phyloP scores from a whole-genome alignment of 2,113 vertebrate genomes.

The Felis chaus region DNA sequence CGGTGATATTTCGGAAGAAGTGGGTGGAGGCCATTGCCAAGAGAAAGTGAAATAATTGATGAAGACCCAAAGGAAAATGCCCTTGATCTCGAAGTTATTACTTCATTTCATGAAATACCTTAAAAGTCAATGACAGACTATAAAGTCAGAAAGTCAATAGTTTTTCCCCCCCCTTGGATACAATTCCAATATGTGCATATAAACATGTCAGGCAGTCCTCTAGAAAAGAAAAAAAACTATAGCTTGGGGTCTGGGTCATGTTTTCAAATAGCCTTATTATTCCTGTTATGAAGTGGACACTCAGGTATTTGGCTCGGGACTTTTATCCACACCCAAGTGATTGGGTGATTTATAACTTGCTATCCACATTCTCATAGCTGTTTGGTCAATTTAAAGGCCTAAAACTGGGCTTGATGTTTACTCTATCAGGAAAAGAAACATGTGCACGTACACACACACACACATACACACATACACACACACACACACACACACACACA shows the following conservation, averaged over 20 bases:
- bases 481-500: not conserved
- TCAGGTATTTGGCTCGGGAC: constrained; percentile 65
- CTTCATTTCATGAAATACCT: constrained; percentile 85
- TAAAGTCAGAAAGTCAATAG: constrained; percentile 82
- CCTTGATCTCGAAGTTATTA: constrained; percentile 87
- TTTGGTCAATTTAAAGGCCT: constrained; percentile 49
- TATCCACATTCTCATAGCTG: constrained; percentile 49
- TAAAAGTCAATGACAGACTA: constrained; percentile 82
- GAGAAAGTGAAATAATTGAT: constrained; percentile 87
- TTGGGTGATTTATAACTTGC: constrained; percentile 70
- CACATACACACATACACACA: not conserved
- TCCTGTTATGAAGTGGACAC: constrained; percentile 63
- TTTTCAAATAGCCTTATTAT: constrained; percentile 79
- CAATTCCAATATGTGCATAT: constrained; percentile 78
- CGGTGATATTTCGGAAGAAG: constrained; percentile 80
- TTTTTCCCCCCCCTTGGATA: constrained; percentile 78
- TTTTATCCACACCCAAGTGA: constrained; percentile 67
- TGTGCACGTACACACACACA: not conserved
- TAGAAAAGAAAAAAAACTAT: constrained; percentile 33
- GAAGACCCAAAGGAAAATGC: constrained; percentile 81
- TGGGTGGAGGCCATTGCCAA: constrained; percentile 84
- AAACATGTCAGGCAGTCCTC: constrained; percentile 78
- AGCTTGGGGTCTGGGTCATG: constrained; percentile 77
- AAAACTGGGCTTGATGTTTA: constrained; percentile 25
- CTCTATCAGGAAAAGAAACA: not conserved